phyloP scores from a whole-genome alignment of 2,888 invertebrate species.

The Ophioninae sp. region DNA sequence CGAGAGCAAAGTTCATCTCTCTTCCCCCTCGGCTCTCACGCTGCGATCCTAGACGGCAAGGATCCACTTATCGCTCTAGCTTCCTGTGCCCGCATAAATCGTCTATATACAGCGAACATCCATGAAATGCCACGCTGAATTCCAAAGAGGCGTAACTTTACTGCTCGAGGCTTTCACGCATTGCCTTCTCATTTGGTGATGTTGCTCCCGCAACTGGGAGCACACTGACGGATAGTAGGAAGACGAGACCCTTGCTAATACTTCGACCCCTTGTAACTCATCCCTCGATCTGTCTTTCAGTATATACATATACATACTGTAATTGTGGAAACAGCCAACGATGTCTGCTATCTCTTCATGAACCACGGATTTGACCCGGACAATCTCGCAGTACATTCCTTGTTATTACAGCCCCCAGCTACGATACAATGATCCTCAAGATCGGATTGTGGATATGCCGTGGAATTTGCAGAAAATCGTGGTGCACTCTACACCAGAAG shows the following conservation, averaged over 20 bases:
- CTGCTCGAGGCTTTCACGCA: background rate
- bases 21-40: conserved; percentile 26
- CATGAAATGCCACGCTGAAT: background rate
- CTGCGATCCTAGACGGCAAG: conserved; percentile 49
- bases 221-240: conserved; percentile 12
- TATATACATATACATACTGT: background rate
- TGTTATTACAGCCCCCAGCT: conserved; percentile 39
- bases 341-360: conserved; percentile 55
- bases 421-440: conserved; percentile 36
- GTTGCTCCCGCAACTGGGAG: background rate
- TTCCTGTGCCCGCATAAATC: conserved; percentile 40
- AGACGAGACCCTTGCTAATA: conserved; percentile 54
- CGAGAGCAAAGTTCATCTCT: conserved; percentile 55
- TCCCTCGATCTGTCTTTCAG: conserved; percentile 11
- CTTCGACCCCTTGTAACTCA: conserved; percentile 52
- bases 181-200: background rate
- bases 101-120: conserved; percentile 7
- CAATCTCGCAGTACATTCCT: conserved; percentile 49
- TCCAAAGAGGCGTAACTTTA: conserved; percentile 1
- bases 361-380: conserved; percentile 49
- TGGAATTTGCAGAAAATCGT: conserved; percentile 23
- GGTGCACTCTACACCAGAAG: background rate
- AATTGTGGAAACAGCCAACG: conserved; percentile 13
- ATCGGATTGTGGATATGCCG: conserved; percentile 31
- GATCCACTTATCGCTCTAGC: conserved; percentile 60